Percentiles rank a stretch among this genome's conserved stretches.
Conservation (phyloP, 2,888 invertebrate species). For the Stenolophus ochropezus region DNA sequence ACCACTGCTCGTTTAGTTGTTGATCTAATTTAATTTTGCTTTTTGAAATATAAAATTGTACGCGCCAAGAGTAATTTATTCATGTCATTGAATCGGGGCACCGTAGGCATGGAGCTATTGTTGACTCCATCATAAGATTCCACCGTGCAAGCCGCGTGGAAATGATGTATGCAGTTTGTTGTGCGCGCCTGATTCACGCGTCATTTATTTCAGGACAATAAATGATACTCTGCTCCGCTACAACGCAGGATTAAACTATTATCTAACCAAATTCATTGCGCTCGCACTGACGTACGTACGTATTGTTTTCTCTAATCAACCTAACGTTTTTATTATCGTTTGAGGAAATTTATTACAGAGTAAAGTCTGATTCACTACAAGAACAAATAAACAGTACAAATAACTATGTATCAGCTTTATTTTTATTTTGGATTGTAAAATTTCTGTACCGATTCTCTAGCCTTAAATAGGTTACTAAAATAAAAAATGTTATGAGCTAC, state of each 20-base stretch:
- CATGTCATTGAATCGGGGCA: slow-evolving; percentile 5
- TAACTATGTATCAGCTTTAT: no score
- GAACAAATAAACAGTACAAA: no score
- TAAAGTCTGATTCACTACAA: no score
- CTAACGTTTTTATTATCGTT: background rate
- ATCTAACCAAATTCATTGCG: background rate
- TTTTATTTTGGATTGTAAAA: no score
- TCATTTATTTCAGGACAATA: slow-evolving; percentile 20
- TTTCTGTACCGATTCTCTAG: no score
- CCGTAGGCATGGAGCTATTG: slow-evolving; percentile 11
- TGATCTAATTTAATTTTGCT: background rate
- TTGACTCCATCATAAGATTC: slow-evolving; percentile 45
- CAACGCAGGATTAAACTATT: background rate
- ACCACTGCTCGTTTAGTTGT: no score
- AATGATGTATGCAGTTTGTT: slow-evolving; percentile 41
- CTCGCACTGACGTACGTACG: no score
- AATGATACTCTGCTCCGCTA: background rate
- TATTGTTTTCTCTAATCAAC: no score
- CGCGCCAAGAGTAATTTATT: slow-evolving; percentile 11
- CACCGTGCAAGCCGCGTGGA: slow-evolving; percentile 29
- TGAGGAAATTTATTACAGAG: no score
- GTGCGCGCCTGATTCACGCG: background rate
- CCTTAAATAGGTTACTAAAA: no score
- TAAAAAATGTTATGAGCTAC: no score
- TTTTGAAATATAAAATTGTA: background rate